A percentile compares a stretch with the other conserved stretches of the same genome.
phyloP scores from a whole-genome alignment of 2,113 vertebrate genomes.

The Tragulus kanchil region DNA sequence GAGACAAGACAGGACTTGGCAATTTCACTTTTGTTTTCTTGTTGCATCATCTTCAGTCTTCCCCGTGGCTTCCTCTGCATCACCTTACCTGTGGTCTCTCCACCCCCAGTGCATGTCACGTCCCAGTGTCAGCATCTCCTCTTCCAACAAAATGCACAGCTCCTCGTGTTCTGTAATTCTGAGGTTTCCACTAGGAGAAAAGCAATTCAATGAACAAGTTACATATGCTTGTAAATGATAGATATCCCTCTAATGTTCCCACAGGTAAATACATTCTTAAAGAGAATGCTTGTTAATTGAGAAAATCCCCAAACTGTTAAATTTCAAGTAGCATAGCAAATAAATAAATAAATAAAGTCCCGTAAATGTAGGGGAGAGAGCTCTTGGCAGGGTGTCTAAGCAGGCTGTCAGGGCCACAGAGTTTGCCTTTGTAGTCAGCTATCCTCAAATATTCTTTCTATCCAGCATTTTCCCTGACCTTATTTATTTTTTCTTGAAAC shows the following conservation, averaged over 20 bases:
- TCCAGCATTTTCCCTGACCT: background rate
- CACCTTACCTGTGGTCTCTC: background rate
- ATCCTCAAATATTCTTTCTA: background rate
- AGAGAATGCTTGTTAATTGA: conserved; percentile 49
- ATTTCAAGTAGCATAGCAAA: background rate
- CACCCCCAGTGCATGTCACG: background rate
- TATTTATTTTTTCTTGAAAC: background rate
- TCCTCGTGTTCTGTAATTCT: background rate
- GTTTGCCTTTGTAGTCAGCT: background rate
- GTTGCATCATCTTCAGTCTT: background rate
- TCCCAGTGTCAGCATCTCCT: background rate
- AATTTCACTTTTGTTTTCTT: background rate
- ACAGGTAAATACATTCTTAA: conserved; percentile 6
- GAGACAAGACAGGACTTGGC: background rate
- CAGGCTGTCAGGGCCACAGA: background rate
- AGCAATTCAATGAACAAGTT: background rate
- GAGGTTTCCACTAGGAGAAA: background rate
- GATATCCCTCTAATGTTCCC: background rate
- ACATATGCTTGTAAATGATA: background rate
- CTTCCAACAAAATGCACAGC: background rate
- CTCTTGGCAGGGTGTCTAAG: background rate
- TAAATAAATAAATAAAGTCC: too few relatives aligned
- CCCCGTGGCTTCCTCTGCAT: background rate
- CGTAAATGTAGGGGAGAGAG: too few relatives aligned
- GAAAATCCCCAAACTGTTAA: background rate